phyloP scores from a whole-genome alignment of 2,797 vertebrate genomes.

The Melanotaenia trifasciata region DNA sequence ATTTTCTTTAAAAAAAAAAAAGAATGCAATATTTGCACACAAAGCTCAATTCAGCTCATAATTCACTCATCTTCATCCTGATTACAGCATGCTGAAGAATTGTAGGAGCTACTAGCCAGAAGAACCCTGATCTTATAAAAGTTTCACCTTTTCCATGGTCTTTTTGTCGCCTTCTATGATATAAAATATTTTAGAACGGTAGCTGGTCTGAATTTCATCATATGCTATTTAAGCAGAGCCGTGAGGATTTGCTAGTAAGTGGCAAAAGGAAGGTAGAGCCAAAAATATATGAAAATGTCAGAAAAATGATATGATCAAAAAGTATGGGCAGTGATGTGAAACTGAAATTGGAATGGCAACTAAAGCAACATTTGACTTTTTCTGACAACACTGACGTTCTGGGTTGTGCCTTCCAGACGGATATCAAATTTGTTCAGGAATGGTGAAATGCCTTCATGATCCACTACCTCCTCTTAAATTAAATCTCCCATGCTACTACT shows the following conservation, averaged over 20 bases:
- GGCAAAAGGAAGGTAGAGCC: not conserved
- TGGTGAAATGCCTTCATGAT: conserved; percentile 72
- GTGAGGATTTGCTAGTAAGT: conserved; percentile 23
- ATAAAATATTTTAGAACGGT: conserved; percentile 30
- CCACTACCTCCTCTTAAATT: conserved; percentile 74
- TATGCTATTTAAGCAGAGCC: conserved; percentile 28
- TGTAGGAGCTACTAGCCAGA: conserved; percentile 2
- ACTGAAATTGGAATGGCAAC: conserved; percentile 65
- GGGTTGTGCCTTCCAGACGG: conserved; percentile 71
- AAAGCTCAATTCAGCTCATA: not conserved
- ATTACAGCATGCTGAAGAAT: conserved; percentile 10
- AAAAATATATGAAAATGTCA: conserved; percentile 40
- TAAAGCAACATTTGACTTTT: conserved; percentile 67
- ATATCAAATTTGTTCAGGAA: conserved; percentile 76
- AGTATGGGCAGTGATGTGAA: conserved; percentile 65
- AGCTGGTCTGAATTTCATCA: conserved; percentile 41
- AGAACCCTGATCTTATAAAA: conserved; percentile 37
- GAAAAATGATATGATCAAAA: conserved; percentile 55
- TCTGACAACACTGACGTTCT: conserved; percentile 65
- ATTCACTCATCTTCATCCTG: not conserved
- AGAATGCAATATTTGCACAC: not conserved
- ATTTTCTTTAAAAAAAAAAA: too few relatives aligned
- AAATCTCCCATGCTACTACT: conserved; percentile 63
- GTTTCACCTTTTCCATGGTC: conserved; percentile 25
- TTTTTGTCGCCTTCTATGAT: not conserved